These are phyloP conservation scores for Ophiothrix spiculata DNA, from an alignment of 35 echinoderm and acorn worm genomes.

Conservation along the genomic window DNA sequence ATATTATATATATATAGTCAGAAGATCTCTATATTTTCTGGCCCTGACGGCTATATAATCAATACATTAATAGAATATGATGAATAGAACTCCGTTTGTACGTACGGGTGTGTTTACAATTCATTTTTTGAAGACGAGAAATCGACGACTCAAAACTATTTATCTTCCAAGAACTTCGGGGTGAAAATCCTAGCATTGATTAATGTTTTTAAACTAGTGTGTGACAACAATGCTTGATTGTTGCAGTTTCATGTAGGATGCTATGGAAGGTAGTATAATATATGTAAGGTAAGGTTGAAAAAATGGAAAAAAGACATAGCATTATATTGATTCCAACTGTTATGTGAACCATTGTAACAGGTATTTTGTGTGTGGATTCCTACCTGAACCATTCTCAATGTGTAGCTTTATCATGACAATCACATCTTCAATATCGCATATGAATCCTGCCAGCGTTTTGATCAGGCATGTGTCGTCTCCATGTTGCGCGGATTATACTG, in stretches of 20 bases:
- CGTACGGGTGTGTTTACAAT: slow-evolving; percentile 4
- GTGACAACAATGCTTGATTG: not conserved
- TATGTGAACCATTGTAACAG: not conserved
- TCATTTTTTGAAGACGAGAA: not conserved
- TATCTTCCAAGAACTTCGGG: not conserved
- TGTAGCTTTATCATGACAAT: not conserved
- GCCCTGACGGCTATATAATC: not conserved
- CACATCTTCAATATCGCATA: too few relatives aligned
- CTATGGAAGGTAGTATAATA: not conserved
- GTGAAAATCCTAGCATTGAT: slow-evolving; percentile 11
- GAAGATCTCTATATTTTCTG: slow-evolving; percentile 7
- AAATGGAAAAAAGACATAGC: too few relatives aligned
- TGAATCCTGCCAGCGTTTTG: too few relatives aligned
- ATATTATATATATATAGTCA: slow-evolving; percentile 15
- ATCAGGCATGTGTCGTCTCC: too few relatives aligned
- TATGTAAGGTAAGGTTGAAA: not conserved
- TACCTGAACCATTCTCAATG: not conserved
- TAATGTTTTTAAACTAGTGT: slow-evolving; percentile 15
- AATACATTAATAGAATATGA: slow-evolving; percentile 9
- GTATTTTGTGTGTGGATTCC: not conserved
- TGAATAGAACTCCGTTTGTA: slow-evolving; percentile 15
- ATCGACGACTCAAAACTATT: slow-evolving; percentile 9
- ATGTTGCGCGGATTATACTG: too few relatives aligned
- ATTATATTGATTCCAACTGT: not conserved
- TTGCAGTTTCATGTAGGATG: not conserved